Base-by-base conservation (phyloP, 1,140 invertebrate species). In the Elysia chlorotica region DNA sequence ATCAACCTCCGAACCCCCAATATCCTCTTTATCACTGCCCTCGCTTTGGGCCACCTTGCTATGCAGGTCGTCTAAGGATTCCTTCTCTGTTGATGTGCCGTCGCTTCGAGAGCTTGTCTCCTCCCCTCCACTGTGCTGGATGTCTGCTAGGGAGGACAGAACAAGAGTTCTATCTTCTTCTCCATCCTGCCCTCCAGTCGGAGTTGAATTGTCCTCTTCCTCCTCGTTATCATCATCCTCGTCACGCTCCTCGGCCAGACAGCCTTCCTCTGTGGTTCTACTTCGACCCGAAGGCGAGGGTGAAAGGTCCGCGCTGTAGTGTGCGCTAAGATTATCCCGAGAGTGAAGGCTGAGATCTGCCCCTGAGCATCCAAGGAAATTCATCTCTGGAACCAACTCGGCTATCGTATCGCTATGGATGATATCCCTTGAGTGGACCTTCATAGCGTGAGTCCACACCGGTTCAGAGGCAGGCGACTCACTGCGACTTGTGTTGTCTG, bases 401-500 rank as follows among this genome's bases (percentile, higher is more conserved):
- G 76, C 79, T 67, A 83, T 65, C 4, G 81, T 85, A 74, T 83
- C 81, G 75, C 82, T 82, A 68, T 85, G 82, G 33, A 85, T 82
- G 41, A 85, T 79, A 73, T 83, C 81, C 21, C 81, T 68, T 21
- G 81, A 74, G 41, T 78, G 72, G n/a, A 76, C 73, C 30, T 78
- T 72, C 31, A 78, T 74, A 10, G 73, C 65, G 62, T 75, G 77
- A 41, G 77, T 78, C 73, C 80, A 74, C 4, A 81, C 76, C 19
- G 83, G 83, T 65, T 85, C 83, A 2, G 83, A 85, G 6, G 83
- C 83, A 2, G 83, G 83, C 0, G 81, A 82, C 67, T 85, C 83
- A 74, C 82, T 83, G 37, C 83, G 80, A 72, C 81, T 83, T 10
- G 80, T 79, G 71, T 77, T 74, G 71, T 85, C 83, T 25, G 82